Percentiles rank a stretch among this genome's conserved stretches.
Evolutionary conservation across 92 coral and sea anemone species (phyloP).

Genomic region (Epizoanthus scotinus): DNA sequence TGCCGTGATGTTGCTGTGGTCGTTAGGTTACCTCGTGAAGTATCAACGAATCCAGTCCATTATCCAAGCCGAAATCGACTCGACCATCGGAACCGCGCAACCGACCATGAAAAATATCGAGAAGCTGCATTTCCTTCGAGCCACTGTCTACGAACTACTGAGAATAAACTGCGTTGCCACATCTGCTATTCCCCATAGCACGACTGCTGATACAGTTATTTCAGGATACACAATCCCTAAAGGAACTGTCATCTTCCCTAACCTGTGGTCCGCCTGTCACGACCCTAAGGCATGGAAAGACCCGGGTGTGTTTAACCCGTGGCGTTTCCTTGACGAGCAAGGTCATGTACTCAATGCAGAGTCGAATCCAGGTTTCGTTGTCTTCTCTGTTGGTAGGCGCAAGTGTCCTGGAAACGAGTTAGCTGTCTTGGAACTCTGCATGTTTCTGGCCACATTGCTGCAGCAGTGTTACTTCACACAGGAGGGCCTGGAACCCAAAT

Average conservation of each 20-base stretch:
- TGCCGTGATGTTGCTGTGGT: slow-evolving; percentile 55
- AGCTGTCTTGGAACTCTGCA: slow-evolving; percentile 45
- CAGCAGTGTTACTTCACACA: slow-evolving; percentile 35
- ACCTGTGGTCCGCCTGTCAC: slow-evolving; percentile 55
- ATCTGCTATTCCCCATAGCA: slow-evolving; percentile 51
- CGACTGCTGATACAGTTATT: slow-evolving; percentile 41
- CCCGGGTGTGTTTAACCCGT: slow-evolving; percentile 55
- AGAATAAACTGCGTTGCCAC: slow-evolving; percentile 52
- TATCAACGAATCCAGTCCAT: slow-evolving; percentile 47
- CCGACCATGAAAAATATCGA: slow-evolving; percentile 43
- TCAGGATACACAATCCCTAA: slow-evolving; percentile 54
- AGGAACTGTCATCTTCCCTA: slow-evolving; percentile 56
- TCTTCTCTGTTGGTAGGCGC: slow-evolving; percentile 54
- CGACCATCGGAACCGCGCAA: slow-evolving; percentile 44
- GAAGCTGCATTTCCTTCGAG: slow-evolving; percentile 46
- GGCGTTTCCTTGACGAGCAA: slow-evolving; percentile 51
- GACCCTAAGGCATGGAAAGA: slow-evolving; percentile 52
- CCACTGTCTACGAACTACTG: slow-evolving; percentile 54
- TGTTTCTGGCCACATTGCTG: slow-evolving; percentile 52
- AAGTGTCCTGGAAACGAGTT: slow-evolving; percentile 52
- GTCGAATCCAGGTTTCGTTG: slow-evolving; percentile 43
- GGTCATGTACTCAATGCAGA: slow-evolving; percentile 37
- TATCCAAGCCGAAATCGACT: slow-evolving; percentile 56
- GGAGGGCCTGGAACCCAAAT: slow-evolving; percentile 27
- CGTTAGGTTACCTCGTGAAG: slow-evolving; percentile 46